Percentiles rank a stretch among this genome's conserved stretches.
Conservation (phyloP, 1,140 invertebrate genomes). For the Triops cancriformis region DNA sequence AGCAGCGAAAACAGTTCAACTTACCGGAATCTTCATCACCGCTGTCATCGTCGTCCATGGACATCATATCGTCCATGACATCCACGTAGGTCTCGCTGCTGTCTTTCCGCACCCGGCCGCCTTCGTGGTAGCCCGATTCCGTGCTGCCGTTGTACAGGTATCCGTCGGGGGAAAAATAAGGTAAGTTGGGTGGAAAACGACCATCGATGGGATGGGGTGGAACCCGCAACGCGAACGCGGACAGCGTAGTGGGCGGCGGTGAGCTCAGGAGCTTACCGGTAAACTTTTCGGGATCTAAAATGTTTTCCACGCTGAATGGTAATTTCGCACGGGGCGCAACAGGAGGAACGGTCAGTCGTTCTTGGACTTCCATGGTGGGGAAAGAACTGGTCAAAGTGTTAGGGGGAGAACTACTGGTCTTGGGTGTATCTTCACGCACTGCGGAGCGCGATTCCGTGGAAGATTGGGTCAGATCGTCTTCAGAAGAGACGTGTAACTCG, state of each 20-base stretch:
- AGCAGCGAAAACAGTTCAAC: not conserved
- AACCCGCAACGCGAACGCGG: conserved; percentile 26
- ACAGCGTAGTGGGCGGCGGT: conserved; percentile 26
- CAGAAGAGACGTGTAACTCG: not conserved
- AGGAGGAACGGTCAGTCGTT: not conserved
- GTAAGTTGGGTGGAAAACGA: conserved; percentile 22
- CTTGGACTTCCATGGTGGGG: not conserved
- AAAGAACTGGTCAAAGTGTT: not conserved
- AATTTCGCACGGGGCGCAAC: not conserved
- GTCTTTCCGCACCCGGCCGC: not conserved
- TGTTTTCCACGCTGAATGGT: conserved; percentile 79
- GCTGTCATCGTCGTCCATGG: not conserved
- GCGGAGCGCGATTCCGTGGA: not conserved
- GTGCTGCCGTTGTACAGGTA: conserved; percentile 35
- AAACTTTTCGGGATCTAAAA: conserved; percentile 81
- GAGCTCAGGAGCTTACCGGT: conserved; percentile 49
- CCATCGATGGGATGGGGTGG: not conserved
- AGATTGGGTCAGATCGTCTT: not conserved
- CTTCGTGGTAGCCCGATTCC: conserved; percentile 29
- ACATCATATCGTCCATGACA: conserved; percentile 7
- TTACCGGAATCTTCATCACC: not conserved
- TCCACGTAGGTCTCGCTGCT: not conserved
- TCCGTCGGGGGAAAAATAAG: conserved; percentile 25
- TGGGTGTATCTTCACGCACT: not conserved
- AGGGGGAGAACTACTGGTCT: not conserved